These are phyloP conservation scores for Taeniopygia guttata DNA, from an alignment of 2,797 vertebrate species.

Conservation along the genomic window DNA sequence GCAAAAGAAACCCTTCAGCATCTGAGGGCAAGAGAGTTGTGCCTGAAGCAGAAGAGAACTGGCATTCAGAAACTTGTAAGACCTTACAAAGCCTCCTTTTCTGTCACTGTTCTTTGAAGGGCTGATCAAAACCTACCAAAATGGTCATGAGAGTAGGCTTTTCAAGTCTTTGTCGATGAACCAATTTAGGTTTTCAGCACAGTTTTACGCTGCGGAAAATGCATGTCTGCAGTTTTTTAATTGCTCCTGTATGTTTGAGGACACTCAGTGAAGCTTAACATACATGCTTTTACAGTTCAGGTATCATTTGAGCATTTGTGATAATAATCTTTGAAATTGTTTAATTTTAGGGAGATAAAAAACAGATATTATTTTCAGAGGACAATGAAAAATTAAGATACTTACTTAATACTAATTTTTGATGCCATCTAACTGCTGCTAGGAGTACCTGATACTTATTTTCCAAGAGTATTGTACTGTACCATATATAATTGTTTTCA, in stretches of 20 bases:
- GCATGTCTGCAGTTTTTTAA: neutral
- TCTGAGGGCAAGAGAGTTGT: constrained; percentile 89
- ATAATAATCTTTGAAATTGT: neutral
- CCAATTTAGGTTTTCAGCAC: neutral
- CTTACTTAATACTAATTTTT: neutral
- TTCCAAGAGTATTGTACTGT: neutral
- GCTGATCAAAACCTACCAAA: neutral
- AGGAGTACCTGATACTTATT: neutral
- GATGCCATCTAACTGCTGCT: neutral
- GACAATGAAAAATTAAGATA: neutral
- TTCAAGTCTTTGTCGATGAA: neutral
- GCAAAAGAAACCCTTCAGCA: constrained; percentile 93
- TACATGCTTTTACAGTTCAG: neutral
- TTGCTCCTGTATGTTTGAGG: neutral
- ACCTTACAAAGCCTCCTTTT: neutral
- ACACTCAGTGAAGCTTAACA: neutral
- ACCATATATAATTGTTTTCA: neutral
- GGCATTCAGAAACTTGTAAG: constrained; percentile 82
- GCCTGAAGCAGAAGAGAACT: constrained; percentile 83
- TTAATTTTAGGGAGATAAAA: neutral
- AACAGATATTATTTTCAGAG: neutral
- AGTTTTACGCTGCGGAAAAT: neutral
- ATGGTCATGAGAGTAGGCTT: neutral
- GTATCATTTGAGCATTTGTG: neutral
- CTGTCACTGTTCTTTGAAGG: neutral